Conservation (phyloP, 2,797 vertebrate genomes). For the Karalla daura region DNA sequence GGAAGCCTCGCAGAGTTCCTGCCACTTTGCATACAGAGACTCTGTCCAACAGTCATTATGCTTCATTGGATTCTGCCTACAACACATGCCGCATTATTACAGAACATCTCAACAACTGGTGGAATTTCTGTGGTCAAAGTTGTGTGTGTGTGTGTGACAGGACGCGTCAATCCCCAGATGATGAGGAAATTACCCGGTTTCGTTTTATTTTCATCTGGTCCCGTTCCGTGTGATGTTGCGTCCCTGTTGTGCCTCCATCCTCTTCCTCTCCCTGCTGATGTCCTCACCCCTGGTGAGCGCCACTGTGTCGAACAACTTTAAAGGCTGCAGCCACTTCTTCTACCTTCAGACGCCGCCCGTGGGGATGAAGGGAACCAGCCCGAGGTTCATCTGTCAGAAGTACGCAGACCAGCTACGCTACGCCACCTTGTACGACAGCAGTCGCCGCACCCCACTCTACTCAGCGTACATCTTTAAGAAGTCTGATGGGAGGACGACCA, state of each 20-base stretch:
- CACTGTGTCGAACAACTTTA: constrained; percentile 73
- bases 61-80: background rate
- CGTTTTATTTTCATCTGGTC: background rate
- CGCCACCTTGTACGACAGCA: constrained; percentile 77
- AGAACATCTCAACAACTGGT: background rate
- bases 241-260: constrained; percentile 29
- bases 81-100: background rate
- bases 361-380: constrained; percentile 58
- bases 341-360: constrained; percentile 74
- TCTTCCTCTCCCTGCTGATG: constrained; percentile 54
- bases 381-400: constrained; percentile 77
- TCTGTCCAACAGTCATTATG: constrained; percentile 30
- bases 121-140: background rate
- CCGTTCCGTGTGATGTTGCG: constrained; percentile 54
- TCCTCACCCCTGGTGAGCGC: constrained; percentile 36
- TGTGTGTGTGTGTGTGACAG: background rate
- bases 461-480: constrained; percentile 83
- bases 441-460: constrained; percentile 69
- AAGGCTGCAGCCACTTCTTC: constrained; percentile 78
- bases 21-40: constrained; percentile 63
- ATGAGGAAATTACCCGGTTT: background rate
- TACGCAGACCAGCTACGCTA: constrained; percentile 73
- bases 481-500: constrained; percentile 76
- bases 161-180: background rate
- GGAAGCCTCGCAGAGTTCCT: constrained; percentile 19